Evolutionary conservation across 2,797 vertebrate genomes (phyloP).

Genomic region (Molossus molossus): DNA sequence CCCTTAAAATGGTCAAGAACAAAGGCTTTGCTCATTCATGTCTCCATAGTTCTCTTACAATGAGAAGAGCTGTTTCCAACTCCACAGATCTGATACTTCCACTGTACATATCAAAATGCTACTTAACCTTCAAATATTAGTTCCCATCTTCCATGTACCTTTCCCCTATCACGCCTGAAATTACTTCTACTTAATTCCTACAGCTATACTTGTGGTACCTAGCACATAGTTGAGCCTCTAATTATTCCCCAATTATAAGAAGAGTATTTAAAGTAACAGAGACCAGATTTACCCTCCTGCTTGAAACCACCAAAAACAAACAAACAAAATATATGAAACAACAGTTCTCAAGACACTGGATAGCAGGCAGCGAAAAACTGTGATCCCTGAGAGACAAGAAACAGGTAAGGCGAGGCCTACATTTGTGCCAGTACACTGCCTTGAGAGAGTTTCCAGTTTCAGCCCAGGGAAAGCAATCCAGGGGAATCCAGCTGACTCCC

Average conservation of each 20-base stretch:
- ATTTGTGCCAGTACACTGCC: background rate
- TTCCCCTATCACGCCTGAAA: constrained; percentile 37
- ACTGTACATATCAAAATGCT: background rate
- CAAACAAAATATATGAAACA: background rate
- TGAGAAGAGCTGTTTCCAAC: background rate
- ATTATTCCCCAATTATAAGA: constrained; percentile 56
- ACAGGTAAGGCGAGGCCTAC: background rate
- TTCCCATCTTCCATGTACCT: background rate
- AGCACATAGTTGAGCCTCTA: constrained; percentile 10
- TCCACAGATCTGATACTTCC: background rate
- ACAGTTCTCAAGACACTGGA: background rate
- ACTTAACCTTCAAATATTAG: constrained; percentile 18
- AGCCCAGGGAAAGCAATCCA: background rate
- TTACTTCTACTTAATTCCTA: constrained; percentile 58
- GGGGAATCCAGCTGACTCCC: background rate
- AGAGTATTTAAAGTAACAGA: constrained; percentile 45
- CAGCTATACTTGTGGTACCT: background rate
- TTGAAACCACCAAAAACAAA: constrained; percentile 24
- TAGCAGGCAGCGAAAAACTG: background rate
- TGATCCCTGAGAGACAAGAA: background rate
- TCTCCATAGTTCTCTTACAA: background rate
- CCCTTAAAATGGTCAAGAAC: background rate
- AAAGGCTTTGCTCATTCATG: background rate
- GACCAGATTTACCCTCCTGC: background rate
- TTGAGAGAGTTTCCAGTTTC: constrained; percentile 15